These are phyloP conservation scores for Malaclemys terrapin DNA, from an alignment of 2,113 vertebrate genomes.

Conservation along the genomic window DNA sequence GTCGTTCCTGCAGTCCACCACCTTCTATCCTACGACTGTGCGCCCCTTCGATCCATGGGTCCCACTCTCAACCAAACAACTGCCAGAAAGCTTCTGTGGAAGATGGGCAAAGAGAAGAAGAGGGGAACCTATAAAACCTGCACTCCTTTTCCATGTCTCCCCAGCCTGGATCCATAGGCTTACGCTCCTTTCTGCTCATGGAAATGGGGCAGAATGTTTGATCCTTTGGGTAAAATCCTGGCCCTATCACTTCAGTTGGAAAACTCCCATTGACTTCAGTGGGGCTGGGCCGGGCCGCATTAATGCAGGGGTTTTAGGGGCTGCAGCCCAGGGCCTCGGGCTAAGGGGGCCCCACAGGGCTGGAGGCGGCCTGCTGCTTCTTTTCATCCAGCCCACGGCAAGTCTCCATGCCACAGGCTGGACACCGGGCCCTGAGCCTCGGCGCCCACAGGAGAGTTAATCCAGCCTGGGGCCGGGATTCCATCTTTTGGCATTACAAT, in stretches of 20 bases:
- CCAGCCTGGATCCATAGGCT: background rate
- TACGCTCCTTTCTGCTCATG: accelerated
- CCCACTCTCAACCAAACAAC: background rate
- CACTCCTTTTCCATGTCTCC: background rate
- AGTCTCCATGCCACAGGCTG: no score
- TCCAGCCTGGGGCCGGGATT: background rate
- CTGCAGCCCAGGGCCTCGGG: no score
- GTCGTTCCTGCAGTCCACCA: accelerated
- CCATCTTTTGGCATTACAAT: background rate
- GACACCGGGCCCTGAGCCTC: no score
- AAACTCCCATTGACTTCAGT: background rate
- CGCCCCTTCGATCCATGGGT: background rate
- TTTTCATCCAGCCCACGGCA: no score
- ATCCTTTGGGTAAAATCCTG: background rate
- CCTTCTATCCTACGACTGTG: accelerated
- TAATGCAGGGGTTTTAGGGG: no score
- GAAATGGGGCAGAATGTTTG: background rate
- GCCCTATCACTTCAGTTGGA: background rate
- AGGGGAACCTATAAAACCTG: accelerated
- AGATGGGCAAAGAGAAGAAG: background rate
- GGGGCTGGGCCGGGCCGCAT: background rate
- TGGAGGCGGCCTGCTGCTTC: no score
- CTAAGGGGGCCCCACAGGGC: no score
- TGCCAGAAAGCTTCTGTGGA: background rate
- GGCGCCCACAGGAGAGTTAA: no score